Evolutionary conservation across 2,888 invertebrate genomes (phyloP).

Genomic region (Synergus umbraculus): DNA sequence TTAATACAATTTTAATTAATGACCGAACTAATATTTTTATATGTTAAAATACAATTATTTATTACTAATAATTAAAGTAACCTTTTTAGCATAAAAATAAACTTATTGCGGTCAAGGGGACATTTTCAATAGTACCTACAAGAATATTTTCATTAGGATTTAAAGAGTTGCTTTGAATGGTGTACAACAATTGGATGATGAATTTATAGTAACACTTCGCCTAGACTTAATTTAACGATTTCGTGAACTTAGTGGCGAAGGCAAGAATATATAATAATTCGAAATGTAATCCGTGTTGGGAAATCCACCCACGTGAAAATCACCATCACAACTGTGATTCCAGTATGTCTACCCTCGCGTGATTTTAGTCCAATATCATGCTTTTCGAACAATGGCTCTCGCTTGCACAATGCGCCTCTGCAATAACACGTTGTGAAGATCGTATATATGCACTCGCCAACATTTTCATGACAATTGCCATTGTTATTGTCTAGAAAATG

Average conservation of each 20-base stretch:
- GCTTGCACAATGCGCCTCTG: slow-evolving; percentile 50
- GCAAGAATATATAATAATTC: background rate
- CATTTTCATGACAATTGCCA: slow-evolving; percentile 30
- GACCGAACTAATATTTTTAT: no score
- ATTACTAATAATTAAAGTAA: no score
- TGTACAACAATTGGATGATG: background rate
- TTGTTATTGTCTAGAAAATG: slow-evolving; percentile 5
- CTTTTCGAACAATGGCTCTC: slow-evolving; percentile 51
- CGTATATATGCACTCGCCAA: slow-evolving; percentile 19
- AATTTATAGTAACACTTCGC: slow-evolving; percentile 2
- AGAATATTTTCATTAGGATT: background rate
- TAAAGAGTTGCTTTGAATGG: background rate
- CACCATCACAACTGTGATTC: slow-evolving; percentile 44
- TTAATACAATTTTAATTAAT: no score
- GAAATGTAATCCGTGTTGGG: slow-evolving; percentile 51
- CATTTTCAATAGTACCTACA: no score
- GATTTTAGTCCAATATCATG: slow-evolving; percentile 46
- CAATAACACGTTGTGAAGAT: slow-evolving; percentile 37
- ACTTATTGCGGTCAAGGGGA: no score
- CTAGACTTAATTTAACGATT: background rate
- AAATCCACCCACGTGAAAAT: slow-evolving; percentile 52
- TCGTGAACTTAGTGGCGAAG: slow-evolving; percentile 12
- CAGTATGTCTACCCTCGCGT: slow-evolving; percentile 42
- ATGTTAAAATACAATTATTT: no score
- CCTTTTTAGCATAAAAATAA: no score